phyloP scores from a whole-genome alignment of 2,888 invertebrate species.

The Griposia aprilina region DNA sequence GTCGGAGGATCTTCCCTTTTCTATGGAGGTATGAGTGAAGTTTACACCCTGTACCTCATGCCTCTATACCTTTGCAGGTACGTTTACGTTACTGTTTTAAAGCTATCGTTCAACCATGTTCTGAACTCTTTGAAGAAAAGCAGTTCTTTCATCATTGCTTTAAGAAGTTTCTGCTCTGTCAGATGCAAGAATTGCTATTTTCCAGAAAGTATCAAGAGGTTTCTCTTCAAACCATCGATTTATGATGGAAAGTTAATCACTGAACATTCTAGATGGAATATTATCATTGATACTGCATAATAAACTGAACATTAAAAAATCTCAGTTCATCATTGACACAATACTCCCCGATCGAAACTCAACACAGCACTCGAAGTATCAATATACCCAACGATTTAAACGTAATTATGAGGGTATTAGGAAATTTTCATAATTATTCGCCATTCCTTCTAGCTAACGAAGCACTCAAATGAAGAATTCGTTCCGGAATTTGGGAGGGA shows the following conservation, averaged over 20 bases:
- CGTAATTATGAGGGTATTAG: slow-evolving; percentile 65
- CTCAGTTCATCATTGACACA: not conserved
- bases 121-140: not conserved
- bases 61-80: no score
- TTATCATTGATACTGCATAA: not conserved
- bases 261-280: not conserved
- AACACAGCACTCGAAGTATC: slow-evolving; percentile 25
- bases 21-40: no score
- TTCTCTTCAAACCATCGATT: not conserved
- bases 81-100: no score
- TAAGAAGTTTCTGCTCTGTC: not conserved
- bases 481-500: slow-evolving; percentile 62
- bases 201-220: not conserved
- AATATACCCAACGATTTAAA: slow-evolving; percentile 47
- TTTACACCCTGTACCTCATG: no score
- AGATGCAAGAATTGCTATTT: not conserved
- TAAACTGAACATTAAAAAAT: not conserved
- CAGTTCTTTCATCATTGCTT: not conserved
- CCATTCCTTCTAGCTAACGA: slow-evolving; percentile 61
- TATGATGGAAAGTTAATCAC: not conserved
- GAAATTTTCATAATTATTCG: slow-evolving; percentile 69
- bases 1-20: no score
- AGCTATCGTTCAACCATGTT: not conserved
- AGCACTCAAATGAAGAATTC: slow-evolving; percentile 69
- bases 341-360: slow-evolving; percentile 24